Conservation (phyloP, 2,888 invertebrate genomes). For the Gortyna flavago region DNA sequence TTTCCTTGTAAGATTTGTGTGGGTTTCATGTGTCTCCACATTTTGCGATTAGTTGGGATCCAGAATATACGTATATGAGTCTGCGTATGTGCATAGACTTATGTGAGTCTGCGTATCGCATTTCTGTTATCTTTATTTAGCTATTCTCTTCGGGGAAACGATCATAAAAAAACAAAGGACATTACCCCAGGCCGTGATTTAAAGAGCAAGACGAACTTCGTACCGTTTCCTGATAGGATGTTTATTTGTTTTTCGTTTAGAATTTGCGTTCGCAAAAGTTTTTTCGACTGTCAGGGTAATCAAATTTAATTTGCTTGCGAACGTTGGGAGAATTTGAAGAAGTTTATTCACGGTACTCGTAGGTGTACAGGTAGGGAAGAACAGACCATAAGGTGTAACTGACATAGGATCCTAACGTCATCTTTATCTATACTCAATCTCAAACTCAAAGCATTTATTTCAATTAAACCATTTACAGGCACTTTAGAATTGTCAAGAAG, state of each 20-base stretch:
- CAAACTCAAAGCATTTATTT: no score
- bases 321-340: slow-evolving; percentile 12
- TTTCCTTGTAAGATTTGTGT: slow-evolving; percentile 63
- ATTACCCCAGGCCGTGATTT: slow-evolving; percentile 66
- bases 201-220: slow-evolving; percentile 59
- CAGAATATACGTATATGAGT: slow-evolving; percentile 22
- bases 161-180: slow-evolving; percentile 69
- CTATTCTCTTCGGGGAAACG: slow-evolving; percentile 58
- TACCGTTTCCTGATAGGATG: slow-evolving; percentile 62
- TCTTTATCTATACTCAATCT: not conserved
- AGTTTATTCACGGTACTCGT: not conserved
- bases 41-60: slow-evolving; percentile 52
- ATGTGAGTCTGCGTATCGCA: slow-evolving; percentile 41
- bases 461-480: no score
- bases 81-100: slow-evolving; percentile 13
- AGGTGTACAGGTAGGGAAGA: not conserved
- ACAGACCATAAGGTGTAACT: not conserved
- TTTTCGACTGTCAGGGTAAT: slow-evolving; percentile 47
- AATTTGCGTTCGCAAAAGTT: slow-evolving; percentile 56
- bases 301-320: slow-evolving; percentile 57
- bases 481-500: no score
- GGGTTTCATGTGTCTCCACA: slow-evolving; percentile 33
- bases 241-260: slow-evolving; percentile 62
- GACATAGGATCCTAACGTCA: not conserved
- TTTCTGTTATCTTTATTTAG: slow-evolving; percentile 66